Base-by-base conservation (phyloP, 1,140 invertebrate genomes). In the Colletes latitarsis region DNA sequence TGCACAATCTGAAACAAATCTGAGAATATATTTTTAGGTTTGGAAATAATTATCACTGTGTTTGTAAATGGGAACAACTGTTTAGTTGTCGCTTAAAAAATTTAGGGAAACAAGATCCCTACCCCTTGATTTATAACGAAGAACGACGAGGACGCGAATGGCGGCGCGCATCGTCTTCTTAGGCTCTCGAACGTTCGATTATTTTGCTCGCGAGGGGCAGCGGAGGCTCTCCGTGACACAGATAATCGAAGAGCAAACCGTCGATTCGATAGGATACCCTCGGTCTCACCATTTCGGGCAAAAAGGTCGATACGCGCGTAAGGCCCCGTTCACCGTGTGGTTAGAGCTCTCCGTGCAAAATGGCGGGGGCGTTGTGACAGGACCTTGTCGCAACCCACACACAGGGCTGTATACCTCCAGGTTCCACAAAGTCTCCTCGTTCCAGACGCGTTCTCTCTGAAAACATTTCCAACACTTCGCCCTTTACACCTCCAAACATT, bases 341-440 rank as follows among this genome's bases (percentile, higher is more conserved):
- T 83, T 85, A 84, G 70, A 83, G 71, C 82, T 68, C 81, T 79
- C 41, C 43, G 78, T 81, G 76, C 79, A 77, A 84, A 88, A 88
- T 66, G 74, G 83, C 88, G 90, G 90, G 89, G 91, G 91, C 91
- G 91, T 91, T 83, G 82, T 86, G 86, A 86, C 90, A 91, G 90
- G 88, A 89, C 90, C 91, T 91, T 92, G 90, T 91, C 89, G 84
- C 91, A 82, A 83, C 90, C 90, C 89, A 92, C 90, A 92, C 88
- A 60, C 90, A 91, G 89, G 89, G 86, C 91, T 85, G 90, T 91
- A 30, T 30, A 91, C 80, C 60, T 21, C 12, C 15, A 21, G 83
- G 78, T 87, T 88, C 86, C 63, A 88, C 85, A 77, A 86, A 89
- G 89, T 84, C 68, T 53, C n/a, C 30, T 49, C 12, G 19, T 10